A percentile compares a stretch with the other conserved stretches of the same genome.
Conservation (phyloP, 2,797 vertebrate species). For the Alfaro cultratus region DNA sequence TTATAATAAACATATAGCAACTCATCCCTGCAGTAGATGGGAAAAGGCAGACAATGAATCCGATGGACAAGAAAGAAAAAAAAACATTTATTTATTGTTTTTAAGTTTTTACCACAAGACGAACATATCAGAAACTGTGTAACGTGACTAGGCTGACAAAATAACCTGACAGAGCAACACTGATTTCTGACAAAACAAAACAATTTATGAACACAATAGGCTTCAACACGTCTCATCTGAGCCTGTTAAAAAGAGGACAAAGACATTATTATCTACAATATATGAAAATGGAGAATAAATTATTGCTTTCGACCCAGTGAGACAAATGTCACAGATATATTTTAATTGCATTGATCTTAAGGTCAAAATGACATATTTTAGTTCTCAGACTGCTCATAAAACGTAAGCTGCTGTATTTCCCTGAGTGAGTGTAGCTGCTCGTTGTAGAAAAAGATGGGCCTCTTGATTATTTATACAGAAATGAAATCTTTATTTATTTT, state of each 20-base stretch:
- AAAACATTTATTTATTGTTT: neutral
- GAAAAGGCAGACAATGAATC: neutral
- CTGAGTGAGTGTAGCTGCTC: neutral
- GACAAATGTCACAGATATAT: neutral
- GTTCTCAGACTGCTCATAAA: neutral
- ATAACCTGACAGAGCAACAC: neutral
- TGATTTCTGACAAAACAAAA: constrained; percentile 1
- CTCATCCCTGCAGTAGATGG: neutral
- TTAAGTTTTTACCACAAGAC: neutral
- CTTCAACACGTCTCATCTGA: neutral
- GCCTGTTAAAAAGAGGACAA: neutral
- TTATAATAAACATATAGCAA: neutral
- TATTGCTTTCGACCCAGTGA: neutral
- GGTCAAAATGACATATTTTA: neutral
- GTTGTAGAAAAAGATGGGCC: neutral
- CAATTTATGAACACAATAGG: neutral
- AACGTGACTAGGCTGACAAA: neutral
- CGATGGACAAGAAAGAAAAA: neutral
- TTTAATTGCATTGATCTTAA: neutral
- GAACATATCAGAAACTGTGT: neutral
- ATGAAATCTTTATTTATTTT: neutral
- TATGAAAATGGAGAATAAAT: neutral
- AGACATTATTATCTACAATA: neutral
- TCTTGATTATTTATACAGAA: neutral
- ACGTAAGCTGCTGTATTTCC: neutral